Conservation (phyloP, 2,113 vertebrate species). For the Actenoides hombroni region DNA sequence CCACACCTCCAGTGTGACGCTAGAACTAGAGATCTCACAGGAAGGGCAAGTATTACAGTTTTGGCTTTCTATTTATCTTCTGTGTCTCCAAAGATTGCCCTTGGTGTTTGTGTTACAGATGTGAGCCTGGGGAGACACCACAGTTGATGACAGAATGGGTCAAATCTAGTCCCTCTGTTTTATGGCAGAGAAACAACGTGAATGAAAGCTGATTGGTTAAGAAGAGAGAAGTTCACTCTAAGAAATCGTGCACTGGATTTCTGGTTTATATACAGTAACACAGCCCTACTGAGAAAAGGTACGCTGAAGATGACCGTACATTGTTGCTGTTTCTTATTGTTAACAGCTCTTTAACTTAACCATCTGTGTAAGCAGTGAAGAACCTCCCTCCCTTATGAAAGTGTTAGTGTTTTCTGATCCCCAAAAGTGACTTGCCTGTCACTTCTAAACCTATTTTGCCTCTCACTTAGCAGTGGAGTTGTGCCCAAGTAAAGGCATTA, state of each 20-base stretch:
- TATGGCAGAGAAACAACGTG: neutral
- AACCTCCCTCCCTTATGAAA: neutral
- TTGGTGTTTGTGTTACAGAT: neutral
- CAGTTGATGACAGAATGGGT: neutral
- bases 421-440: neutral
- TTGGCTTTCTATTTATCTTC: neutral
- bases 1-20: neutral
- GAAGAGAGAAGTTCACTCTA: neutral
- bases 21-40: neutral
- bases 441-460: conserved; percentile 8
- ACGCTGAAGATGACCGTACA: neutral
- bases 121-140: neutral
- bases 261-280: neutral
- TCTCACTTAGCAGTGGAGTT: neutral
- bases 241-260: neutral
- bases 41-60: neutral
- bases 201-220: neutral
- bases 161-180: neutral
- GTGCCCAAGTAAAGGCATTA: neutral
- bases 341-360: neutral
- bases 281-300: neutral
- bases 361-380: neutral
- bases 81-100: neutral
- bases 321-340: neutral
- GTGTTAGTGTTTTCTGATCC: neutral